Percentiles rank a stretch among this genome's conserved stretches.
Evolutionary conservation across 2,888 invertebrate genomes (phyloP).

Genomic region (Hydriomena furcata): DNA sequence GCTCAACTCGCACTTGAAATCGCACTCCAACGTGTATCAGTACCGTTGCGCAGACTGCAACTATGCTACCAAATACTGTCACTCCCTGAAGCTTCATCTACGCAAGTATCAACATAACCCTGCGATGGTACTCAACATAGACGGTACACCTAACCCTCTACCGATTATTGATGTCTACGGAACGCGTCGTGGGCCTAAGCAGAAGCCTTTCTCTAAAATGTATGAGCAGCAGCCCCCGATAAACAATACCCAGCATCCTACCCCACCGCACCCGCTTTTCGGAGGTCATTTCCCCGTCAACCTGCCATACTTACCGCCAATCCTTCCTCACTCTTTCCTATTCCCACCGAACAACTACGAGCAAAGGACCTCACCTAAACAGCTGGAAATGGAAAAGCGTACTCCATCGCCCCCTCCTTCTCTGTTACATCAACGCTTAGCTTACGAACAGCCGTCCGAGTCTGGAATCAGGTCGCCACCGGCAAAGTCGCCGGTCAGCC

Average conservation of each 20-base stretch:
- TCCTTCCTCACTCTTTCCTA: conserved; percentile 74
- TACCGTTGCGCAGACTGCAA: conserved; percentile 96
- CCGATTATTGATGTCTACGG: conserved; percentile 96
- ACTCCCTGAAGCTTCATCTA: conserved; percentile 97
- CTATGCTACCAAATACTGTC: conserved; percentile 99
- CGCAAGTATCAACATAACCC: conserved; percentile 96
- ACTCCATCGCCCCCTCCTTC: conserved; percentile 60
- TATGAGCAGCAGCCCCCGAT: conserved; percentile 57
- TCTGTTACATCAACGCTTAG: conserved; percentile 66
- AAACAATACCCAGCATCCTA: conserved; percentile 53
- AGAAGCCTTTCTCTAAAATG: conserved; percentile 70
- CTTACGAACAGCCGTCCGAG: conserved; percentile 55
- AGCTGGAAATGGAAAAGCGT: conserved; percentile 52
- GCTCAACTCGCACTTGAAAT: conserved; percentile 99
- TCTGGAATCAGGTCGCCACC: conserved; percentile 48
- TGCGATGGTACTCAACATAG: conserved; percentile 94
- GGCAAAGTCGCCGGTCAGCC: conserved; percentile 54
- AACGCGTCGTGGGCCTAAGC: conserved; percentile 93
- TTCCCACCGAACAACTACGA: conserved; percentile 79
- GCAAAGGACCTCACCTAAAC: conserved; percentile 59
- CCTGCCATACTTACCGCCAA: conserved; percentile 73
- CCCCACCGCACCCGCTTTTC: conserved; percentile 68
- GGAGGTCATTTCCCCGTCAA: conserved; percentile 74
- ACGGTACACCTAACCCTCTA: conserved; percentile 94
- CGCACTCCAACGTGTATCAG: conserved; percentile 96